Evolutionary conservation across 2,797 vertebrate species (phyloP).

Genomic region (Varecia variegata): DNA sequence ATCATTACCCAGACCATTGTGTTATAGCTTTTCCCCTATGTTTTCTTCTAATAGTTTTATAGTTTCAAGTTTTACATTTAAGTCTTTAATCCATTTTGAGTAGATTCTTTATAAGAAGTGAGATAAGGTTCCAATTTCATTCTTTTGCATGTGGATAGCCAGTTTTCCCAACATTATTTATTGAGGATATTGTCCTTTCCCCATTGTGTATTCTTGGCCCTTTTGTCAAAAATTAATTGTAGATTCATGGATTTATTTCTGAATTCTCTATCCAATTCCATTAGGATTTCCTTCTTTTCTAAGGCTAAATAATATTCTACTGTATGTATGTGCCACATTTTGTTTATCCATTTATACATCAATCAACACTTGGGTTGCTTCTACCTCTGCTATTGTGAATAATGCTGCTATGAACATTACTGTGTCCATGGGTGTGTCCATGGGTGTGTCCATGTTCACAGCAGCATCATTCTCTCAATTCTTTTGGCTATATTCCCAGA

Average conservation of each 20-base stretch:
- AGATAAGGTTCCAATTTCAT: neutral
- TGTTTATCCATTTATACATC: neutral
- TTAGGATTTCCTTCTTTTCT: neutral
- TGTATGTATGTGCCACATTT: neutral
- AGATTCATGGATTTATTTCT: neutral
- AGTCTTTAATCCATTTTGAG: neutral
- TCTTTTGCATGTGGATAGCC: neutral
- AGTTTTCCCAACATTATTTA: neutral
- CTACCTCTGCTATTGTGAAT: neutral
- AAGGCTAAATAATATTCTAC: neutral
- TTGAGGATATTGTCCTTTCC: neutral
- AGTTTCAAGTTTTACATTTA: neutral
- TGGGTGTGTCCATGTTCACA: neutral
- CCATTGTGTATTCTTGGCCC: neutral
- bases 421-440: neutral
- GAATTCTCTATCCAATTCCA: neutral
- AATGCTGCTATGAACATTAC: neutral
- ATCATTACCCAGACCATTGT: neutral
- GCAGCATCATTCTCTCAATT: neutral
- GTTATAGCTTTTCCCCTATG: neutral
- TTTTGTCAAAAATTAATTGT: neutral
- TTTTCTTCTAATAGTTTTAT: neutral
- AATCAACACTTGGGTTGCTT: neutral
- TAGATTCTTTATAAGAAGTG: neutral
- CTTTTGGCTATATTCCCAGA: neutral